These are phyloP conservation scores for Drosophila leonis DNA, from an alignment of 2,888 invertebrate genomes.

Conservation along the genomic window DNA sequence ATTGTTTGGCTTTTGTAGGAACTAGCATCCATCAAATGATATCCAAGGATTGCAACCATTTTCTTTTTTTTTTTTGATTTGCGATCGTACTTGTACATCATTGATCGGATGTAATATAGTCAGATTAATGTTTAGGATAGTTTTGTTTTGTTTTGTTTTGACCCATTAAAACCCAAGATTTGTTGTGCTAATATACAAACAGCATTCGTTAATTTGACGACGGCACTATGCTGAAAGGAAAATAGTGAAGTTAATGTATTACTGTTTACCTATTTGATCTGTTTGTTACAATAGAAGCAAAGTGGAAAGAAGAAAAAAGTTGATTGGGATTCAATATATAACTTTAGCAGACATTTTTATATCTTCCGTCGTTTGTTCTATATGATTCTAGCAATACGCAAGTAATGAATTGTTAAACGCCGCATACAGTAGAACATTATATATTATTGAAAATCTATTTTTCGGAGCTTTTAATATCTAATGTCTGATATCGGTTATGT, in stretches of 20 bases:
- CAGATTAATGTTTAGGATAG: neutral
- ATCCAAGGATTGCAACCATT: neutral
- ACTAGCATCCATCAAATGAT: conserved; percentile 9
- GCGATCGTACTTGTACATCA: neutral
- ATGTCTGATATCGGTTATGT: no score
- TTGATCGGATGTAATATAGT: neutral
- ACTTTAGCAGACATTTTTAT: neutral
- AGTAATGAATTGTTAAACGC: no score
- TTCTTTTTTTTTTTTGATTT: no score
- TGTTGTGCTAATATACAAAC: neutral
- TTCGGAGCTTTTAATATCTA: no score
- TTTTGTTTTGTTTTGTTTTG: neutral
- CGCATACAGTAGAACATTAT: no score
- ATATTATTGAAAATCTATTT: no score
- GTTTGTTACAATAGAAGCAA: neutral
- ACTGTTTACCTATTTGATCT: neutral
- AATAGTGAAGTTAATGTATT: neutral
- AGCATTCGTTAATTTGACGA: neutral
- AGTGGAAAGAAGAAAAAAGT: neutral
- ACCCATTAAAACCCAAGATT: neutral
- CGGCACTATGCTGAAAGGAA: neutral
- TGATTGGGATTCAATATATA: neutral
- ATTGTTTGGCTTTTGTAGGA: neutral
- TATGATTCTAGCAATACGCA: neutral
- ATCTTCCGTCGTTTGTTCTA: neutral